These are phyloP conservation scores for Cyclina sinensis DNA, from an alignment of 1,140 invertebrate genomes.

Conservation along the genomic window DNA sequence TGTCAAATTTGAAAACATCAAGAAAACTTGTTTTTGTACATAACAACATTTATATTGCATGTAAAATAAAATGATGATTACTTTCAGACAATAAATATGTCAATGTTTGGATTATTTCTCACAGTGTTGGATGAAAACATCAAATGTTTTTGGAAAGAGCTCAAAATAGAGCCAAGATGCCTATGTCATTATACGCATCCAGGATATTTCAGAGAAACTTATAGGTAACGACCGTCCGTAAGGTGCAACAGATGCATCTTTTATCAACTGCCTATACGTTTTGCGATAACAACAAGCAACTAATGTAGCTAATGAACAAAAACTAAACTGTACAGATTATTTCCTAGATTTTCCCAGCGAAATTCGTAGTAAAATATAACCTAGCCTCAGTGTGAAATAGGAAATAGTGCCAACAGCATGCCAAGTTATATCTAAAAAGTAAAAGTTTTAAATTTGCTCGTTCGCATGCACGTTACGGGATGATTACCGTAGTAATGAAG, in stretches of 20 bases:
- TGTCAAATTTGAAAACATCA: no score
- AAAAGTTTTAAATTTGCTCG: constrained; percentile 14
- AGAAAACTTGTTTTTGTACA: no score
- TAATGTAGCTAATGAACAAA: constrained; percentile 27
- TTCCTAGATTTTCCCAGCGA: constrained; percentile 31
- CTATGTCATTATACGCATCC: not conserved
- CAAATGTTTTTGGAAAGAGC: no score
- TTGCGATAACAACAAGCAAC: constrained; percentile 13
- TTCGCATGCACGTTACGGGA: not conserved
- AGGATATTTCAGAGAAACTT: not conserved
- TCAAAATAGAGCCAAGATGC: no score
- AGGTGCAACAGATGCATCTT: not conserved
- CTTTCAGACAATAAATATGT: no score
- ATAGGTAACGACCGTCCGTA: not conserved
- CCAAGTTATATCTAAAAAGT: not conserved
- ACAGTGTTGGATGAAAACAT: no score
- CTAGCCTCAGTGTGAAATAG: constrained; percentile 9
- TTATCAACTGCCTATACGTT: constrained; percentile 30
- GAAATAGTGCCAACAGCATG: not conserved
- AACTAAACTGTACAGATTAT: constrained; percentile 7
- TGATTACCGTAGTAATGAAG: not conserved
- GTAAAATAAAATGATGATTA: no score
- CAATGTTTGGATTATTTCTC: no score
- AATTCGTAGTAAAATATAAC: constrained; percentile 27
- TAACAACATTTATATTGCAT: no score